A percentile compares a stretch with the other conserved stretches of the same genome.
Evolutionary conservation across 30 jellyfish, hydroid and myxozoan genomes (phyloP).

Genomic region (Aurelia sp.): DNA sequence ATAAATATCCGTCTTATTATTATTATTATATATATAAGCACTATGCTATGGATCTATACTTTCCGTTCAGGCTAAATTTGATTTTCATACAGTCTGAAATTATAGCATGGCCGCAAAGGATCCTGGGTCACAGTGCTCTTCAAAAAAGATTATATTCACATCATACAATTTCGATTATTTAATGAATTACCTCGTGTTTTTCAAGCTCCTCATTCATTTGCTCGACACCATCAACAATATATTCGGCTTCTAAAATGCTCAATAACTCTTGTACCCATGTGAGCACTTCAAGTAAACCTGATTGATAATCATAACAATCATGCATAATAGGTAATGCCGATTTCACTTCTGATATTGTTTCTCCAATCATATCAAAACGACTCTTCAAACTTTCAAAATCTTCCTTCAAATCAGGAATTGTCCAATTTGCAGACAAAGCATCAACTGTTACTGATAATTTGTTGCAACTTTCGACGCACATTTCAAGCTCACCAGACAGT

Average conservation of each 20-base stretch:
- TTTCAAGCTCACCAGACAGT: slow-evolving; percentile 65
- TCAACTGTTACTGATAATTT: slow-evolving; percentile 63
- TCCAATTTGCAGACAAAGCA: slow-evolving; percentile 75
- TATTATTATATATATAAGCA: too few species aligned
- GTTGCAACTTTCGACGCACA: slow-evolving; percentile 47
- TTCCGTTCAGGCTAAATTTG: neutral
- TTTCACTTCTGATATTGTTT: slow-evolving; percentile 40
- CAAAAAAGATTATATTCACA: too few species aligned
- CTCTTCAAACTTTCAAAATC: slow-evolving; percentile 61
- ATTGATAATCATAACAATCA: slow-evolving; percentile 50
- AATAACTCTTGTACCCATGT: slow-evolving; percentile 89
- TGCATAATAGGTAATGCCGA: slow-evolving; percentile 60
- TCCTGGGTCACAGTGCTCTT: neutral
- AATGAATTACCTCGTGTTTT: slow-evolving; percentile 63
- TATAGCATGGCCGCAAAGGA: neutral
- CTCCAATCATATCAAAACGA: slow-evolving; percentile 53
- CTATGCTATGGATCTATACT: neutral
- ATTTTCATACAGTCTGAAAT: neutral
- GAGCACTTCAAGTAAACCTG: slow-evolving; percentile 69
- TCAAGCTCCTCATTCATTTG: slow-evolving; percentile 61
- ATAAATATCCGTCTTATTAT: too few species aligned
- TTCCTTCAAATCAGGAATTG: slow-evolving; percentile 76
- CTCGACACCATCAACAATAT: slow-evolving; percentile 52
- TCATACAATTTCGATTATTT: too few species aligned
- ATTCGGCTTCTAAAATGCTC: slow-evolving; percentile 54